Base-by-base conservation (phyloP, 2,888 invertebrate species). In the Latrodectus hesperus region DNA sequence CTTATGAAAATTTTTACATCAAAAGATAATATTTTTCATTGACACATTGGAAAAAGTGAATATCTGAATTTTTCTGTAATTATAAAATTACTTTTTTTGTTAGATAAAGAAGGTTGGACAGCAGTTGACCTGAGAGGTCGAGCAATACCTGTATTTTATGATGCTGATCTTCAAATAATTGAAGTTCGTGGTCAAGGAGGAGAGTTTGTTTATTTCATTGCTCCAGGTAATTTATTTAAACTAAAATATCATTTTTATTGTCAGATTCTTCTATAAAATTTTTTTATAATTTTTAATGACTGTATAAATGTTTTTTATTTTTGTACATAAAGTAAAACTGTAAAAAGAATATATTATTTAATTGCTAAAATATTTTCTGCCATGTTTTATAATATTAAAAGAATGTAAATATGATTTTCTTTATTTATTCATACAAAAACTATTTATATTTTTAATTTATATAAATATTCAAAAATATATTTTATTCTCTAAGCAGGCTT, bases 141-240 rank as follows among this genome's bases (percentile, higher is more conserved):
- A 16, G 90, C 91, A 1, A 90, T 93, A 14, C 91, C 92, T 11
- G 91, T 96, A 6, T 94, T 95, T 91, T 97, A 96, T 91, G 96
- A 97, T 91, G 95, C 95, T 6, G 94, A 96, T 76, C 94, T 95
- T 5, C 96, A 97, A 92, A 96, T 95, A 90, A 95, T 98, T 91
- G 95, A 94, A 11, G 95, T 95, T 0, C 93, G 94, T 0, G 95
- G 97, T 0, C 94, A 94, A 65, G 95, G 95, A 74, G 94, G 95
- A 16, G 96, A 96, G 89, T 94, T 95, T n/a, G 94, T 97, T 0
- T 99, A 97, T 92, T 99, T 99, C 92, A 92, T 95, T 12, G 98
- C 98, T 0, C 97, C 99, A 89, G 94, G 95, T 94, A 92, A 91
- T 91, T 72, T 22, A n/a, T 52, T 64, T 51, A 86, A n/a, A 52